Base-by-base conservation (phyloP, 2,888 invertebrate genomes). In the Rugalucina vietnamica region DNA sequence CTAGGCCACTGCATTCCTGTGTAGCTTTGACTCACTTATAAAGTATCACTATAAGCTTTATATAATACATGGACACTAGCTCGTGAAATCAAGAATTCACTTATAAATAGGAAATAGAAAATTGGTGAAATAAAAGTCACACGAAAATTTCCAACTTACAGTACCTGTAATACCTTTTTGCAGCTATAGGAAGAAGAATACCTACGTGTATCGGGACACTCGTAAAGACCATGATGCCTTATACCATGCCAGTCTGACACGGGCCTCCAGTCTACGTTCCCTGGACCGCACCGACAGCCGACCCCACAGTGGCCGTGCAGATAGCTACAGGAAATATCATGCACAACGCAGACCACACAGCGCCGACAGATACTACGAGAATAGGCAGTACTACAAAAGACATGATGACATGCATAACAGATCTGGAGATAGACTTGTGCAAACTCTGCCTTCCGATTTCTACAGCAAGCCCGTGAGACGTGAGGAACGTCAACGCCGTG, bases 131-230 rank as follows among this genome's bases (percentile, higher is more conserved):
- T n/a, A n/a, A n/a, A n/a, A n/a, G n/a, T n/a, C n/a, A n/a, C n/a
- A n/a, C n/a, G n/a, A n/a, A n/a, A n/a, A n/a, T n/a, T n/a, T n/a
- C n/a, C n/a, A n/a, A n/a, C n/a, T n/a, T n/a, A n/a, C n/a, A n/a
- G n/a, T n/a, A 49, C 14, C 49, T 49, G 49, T 18, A 49, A 14
- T 49, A 49, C 49, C 34, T 21, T 50, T 3, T 50, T 74, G n/a
- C 81, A 87, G 87, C 65, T 87, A 82, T 60, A 74, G 87, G 43
- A 87, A 84, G 70, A 87, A 84, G 82, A 84, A 87, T 75, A 82
- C 79, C 60, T 87, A 71, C 82, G 82, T 84, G 18, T 84, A 79
- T 50, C 57, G 78, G 1, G 82, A 87, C 27, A 34, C 34, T 34
- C 27, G 60, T 18, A 37, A 50, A 12, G 76, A 76, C n/a, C 81